Evolutionary conservation across 1,140 invertebrate genomes (phyloP).

Genomic region (Drosophila arawakana): DNA sequence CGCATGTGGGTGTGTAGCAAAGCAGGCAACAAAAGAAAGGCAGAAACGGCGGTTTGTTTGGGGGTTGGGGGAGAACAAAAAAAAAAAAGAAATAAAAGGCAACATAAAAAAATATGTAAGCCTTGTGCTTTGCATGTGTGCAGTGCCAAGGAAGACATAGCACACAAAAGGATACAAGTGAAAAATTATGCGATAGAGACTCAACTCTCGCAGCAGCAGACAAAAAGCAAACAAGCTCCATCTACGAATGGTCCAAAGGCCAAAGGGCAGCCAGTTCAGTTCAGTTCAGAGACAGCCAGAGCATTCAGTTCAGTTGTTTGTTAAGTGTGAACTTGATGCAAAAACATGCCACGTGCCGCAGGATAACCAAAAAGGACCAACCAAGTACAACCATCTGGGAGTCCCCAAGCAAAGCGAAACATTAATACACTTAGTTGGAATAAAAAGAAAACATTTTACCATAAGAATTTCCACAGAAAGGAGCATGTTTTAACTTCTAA

Average conservation of each 20-base stretch:
- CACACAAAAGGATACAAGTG: conserved; percentile 65
- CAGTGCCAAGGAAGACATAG: conserved; percentile 34
- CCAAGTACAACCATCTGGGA: conserved; percentile 1
- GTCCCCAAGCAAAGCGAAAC: not conserved
- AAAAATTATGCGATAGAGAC: conserved; percentile 68
- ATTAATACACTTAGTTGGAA: not conserved
- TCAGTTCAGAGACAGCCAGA: conserved; percentile 13
- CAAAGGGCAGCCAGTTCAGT: conserved; percentile 38
- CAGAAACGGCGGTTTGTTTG: not conserved
- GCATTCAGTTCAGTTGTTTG: conserved; percentile 45
- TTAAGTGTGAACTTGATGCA: conserved; percentile 51
- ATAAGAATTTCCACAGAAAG: not conserved
- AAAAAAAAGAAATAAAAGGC: conserved; percentile 28
- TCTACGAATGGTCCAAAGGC: conserved; percentile 41
- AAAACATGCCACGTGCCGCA: conserved; percentile 54
- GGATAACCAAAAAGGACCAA: conserved; percentile 17
- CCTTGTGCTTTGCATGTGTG: conserved; percentile 41
- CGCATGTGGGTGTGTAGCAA: conserved; percentile 24
- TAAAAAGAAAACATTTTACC: not conserved
- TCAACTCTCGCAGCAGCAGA: conserved; percentile 5
- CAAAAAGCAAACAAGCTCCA: conserved; percentile 14
- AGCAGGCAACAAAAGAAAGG: conserved; percentile 6
- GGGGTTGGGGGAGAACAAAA: conserved; percentile 2
- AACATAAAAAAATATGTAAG: conserved; percentile 43
- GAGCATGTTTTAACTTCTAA: not conserved